A percentile compares a stretch with the other conserved stretches of the same genome.
These are phyloP conservation scores for Thamnophis sirtalis DNA, from an alignment of 2,113 vertebrate species.

Conservation along the genomic window DNA sequence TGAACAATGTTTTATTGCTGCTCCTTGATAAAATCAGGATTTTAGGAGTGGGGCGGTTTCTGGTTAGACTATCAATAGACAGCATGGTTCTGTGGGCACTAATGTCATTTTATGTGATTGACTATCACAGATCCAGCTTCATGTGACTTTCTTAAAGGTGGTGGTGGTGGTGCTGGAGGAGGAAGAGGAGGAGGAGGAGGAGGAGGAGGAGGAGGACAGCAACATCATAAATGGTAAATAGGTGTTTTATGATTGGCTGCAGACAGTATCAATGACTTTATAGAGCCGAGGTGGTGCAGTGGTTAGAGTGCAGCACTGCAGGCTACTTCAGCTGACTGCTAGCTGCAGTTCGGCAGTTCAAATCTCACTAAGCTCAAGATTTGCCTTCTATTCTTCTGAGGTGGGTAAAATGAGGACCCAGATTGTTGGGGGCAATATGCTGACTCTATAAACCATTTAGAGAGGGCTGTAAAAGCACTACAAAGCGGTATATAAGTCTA, in stretches of 20 bases:
- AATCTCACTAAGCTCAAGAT: too few species aligned
- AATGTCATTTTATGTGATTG: background rate
- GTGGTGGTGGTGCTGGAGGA: too few species aligned
- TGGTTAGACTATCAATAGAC: background rate
- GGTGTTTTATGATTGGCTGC: background rate
- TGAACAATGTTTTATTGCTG: background rate
- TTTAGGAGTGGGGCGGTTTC: background rate
- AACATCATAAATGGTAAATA: background rate
- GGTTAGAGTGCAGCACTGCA: too few species aligned
- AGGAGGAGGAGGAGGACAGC: background rate
- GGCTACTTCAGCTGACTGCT: too few species aligned
- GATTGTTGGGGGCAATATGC: too few species aligned
- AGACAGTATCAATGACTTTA: background rate
- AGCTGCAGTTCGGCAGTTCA: too few species aligned
- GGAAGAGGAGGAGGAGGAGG: background rate
- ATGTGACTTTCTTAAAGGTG: background rate
- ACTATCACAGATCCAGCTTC: background rate
- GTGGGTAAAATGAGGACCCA: too few species aligned
- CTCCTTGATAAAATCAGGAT: background rate
- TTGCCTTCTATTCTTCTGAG: too few species aligned
- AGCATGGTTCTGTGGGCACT: background rate
- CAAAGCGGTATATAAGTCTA: too few species aligned
- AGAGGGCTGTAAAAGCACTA: too few species aligned
- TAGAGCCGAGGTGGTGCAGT: too few species aligned
- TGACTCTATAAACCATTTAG: too few species aligned